phyloP scores from a whole-genome alignment of 2,888 invertebrate species.

The Neoitamus cyanurus region DNA sequence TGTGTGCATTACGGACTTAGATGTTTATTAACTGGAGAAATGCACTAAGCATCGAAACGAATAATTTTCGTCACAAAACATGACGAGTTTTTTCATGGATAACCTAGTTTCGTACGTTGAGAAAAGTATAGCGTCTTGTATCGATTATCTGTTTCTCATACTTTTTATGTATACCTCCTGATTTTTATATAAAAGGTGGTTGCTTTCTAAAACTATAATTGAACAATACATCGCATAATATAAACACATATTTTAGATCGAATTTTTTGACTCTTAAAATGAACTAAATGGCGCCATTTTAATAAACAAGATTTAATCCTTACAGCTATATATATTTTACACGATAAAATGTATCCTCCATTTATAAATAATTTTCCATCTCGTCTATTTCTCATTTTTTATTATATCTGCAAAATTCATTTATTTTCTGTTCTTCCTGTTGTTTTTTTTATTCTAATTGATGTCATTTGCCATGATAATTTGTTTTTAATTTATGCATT shows the following conservation, averaged over 20 bases:
- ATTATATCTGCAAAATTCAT: background rate
- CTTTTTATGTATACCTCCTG: background rate
- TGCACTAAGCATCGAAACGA: too few species aligned
- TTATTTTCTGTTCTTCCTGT: background rate
- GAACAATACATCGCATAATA: background rate
- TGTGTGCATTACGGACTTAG: too few species aligned
- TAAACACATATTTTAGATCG: background rate
- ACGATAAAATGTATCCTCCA: constrained; percentile 24
- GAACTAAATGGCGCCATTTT: background rate
- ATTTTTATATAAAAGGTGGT: background rate
- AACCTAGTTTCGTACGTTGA: background rate
- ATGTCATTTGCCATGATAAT: constrained; percentile 7
- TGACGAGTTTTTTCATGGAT: too few species aligned
- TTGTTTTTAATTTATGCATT: background rate
- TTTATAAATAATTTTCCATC: constrained; percentile 1
- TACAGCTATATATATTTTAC: background rate
- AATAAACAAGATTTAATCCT: background rate
- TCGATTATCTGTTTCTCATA: background rate
- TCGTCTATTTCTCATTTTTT: background rate
- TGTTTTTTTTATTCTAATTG: constrained; percentile 21
- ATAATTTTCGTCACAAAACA: too few species aligned
- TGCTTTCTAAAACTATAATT: background rate
- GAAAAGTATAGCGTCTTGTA: background rate
- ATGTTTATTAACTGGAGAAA: too few species aligned
- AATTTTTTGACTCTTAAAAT: background rate